Conservation (phyloP, 2,113 vertebrate genomes). For the Monarcha castaneiventris region DNA sequence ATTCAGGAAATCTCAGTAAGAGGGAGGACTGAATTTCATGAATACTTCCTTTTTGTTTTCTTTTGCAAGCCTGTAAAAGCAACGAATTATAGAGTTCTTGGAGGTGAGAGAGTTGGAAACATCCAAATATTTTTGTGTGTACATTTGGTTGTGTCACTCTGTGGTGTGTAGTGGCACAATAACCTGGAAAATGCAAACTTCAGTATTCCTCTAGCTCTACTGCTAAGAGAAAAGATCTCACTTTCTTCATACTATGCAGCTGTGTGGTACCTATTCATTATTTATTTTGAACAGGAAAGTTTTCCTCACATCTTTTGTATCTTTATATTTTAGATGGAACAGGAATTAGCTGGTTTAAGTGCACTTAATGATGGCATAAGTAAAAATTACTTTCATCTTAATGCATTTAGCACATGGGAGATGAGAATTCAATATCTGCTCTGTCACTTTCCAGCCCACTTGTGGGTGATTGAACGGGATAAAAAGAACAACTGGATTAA, state of each 20-base stretch:
- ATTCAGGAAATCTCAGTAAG: not conserved
- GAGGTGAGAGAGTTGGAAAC: not conserved
- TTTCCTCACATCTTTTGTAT: not conserved
- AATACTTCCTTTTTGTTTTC: not conserved
- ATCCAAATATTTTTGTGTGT: not conserved
- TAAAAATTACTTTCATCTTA: constrained; percentile 48
- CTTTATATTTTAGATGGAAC: not conserved
- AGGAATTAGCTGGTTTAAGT: not conserved
- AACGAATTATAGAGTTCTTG: not conserved
- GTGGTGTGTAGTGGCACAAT: not conserved
- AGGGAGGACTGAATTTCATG: not conserved
- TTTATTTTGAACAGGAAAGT: not conserved
- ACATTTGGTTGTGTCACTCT: not conserved
- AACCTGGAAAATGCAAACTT: not conserved
- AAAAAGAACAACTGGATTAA: not conserved
- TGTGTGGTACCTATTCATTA: not conserved
- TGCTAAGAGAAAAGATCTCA: not conserved
- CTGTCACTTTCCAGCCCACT: not conserved
- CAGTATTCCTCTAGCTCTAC: not conserved
- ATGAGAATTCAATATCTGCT: not conserved
- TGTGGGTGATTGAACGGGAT: not conserved
- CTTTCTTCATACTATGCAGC: not conserved
- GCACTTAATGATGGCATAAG: not conserved
- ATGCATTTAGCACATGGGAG: constrained; percentile 12
- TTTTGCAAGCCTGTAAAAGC: not conserved